Evolutionary conservation across 2,797 vertebrate species (phyloP), one percentile per base, ranked within the genome.

Genomic region (Pseudochaenichthys georgianus): DNA sequence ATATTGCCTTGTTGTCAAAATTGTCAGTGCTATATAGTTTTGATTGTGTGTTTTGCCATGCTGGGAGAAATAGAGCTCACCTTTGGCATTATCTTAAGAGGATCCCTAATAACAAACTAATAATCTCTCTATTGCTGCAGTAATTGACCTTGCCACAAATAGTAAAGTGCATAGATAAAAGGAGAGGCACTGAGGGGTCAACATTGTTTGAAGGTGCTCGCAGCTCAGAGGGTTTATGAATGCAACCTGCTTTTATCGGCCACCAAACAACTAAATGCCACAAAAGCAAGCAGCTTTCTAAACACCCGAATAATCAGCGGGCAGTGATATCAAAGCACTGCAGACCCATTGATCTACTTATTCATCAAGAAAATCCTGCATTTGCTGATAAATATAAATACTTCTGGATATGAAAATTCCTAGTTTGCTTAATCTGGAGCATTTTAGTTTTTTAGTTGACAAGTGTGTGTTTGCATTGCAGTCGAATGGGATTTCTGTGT

Each of bases 281-380:
- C 70, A 67, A 68, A 73, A 74, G 73, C 76, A 73, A 75, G 73
- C 87, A 70, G 80, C 82, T 72, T 91, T 80, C 75, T 53, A 77
- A 89, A 83, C 82, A 78, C 41, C 48, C 54, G 19, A 79, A 84
- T 78, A 90, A 91, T 92, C 86, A 89, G 77, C 11, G 41, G 55
- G 73, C 70, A 42, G 75, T 43, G 43, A 82, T 88, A 91, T 93
- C 89, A 93, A 92, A 92, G 90, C 64, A 15, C 50, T 19, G 53
- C 76, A 72, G 54, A 74, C 50, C 87, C 86, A 82, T 92, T 91
- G 79, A 93, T 90, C 85, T 82, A 87, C 77, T 87, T 71, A 81
- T 82, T 82, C 74, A 80, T 79, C 70, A 80, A 50, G 70, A 86
- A 81, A 87, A 84, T 78, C 68, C 65, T 76, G 73, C 60, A 53